Conservation (phyloP, 2,888 invertebrate genomes). For the Coecobrya sp. region DNA sequence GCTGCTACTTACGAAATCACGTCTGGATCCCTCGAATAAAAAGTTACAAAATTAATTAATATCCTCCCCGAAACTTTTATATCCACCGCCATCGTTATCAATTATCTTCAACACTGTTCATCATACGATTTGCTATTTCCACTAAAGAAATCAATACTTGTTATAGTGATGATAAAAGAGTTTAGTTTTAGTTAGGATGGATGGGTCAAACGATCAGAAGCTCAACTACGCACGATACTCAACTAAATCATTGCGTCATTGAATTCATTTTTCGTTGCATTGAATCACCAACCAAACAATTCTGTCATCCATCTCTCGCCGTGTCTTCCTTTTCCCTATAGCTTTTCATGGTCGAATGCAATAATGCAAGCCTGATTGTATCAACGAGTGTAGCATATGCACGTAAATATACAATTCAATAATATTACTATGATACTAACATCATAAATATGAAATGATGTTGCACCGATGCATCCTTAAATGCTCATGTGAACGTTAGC, state of each 20-base stretch:
- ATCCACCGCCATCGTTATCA: neutral
- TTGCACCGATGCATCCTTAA: neutral
- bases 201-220: neutral
- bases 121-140: too few species aligned
- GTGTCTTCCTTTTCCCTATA: slow-evolving; percentile 8
- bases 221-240: too few species aligned
- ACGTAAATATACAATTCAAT: neutral
- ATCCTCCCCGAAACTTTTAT: neutral
- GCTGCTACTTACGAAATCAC: too few species aligned
- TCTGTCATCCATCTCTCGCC: slow-evolving; percentile 27
- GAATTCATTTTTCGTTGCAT: neutral
- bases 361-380: neutral
- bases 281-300: slow-evolving; percentile 31
- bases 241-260: neutral
- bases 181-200: neutral
- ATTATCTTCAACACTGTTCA: too few species aligned
- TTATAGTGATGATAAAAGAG: slow-evolving; percentile 2
- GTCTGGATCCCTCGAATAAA: too few species aligned
- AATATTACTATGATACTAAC: neutral
- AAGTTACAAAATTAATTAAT: too few species aligned
- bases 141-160: too few species aligned
- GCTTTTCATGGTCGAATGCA: slow-evolving; percentile 53
- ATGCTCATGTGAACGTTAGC: neutral
- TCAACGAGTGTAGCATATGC: neutral
- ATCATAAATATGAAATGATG: neutral